Percentiles rank a stretch among this genome's conserved stretches.
Evolutionary conservation across 2,113 vertebrate genomes (phyloP).

Genomic region (Antennarius striatus): DNA sequence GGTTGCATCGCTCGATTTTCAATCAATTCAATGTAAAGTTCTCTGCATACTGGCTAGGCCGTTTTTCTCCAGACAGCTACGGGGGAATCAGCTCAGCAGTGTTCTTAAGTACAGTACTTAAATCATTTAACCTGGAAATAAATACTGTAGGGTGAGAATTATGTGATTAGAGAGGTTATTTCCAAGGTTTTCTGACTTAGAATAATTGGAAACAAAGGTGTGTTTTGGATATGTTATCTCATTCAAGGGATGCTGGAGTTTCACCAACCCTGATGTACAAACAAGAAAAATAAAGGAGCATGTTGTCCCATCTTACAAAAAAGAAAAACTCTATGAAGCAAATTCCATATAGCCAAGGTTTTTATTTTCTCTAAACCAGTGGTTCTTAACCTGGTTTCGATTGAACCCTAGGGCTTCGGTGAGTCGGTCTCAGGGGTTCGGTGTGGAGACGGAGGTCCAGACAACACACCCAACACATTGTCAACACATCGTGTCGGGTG

Average conservation of each 20-base stretch:
- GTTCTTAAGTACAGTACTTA: constrained; percentile 1
- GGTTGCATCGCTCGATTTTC: constrained; percentile 43
- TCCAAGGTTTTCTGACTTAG: background rate
- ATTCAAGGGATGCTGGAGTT: background rate
- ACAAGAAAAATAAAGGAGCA: too few species aligned
- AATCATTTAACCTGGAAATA: constrained; percentile 5
- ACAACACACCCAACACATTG: too few species aligned
- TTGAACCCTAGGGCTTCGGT: too few species aligned
- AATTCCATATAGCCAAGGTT: too few species aligned
- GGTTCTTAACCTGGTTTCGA: too few species aligned
- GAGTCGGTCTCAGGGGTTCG: too few species aligned
- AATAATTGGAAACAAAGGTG: background rate
- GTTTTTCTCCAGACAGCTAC: constrained; percentile 3
- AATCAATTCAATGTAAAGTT: constrained; percentile 41
- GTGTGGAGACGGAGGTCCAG: too few species aligned
- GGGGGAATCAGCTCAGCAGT: constrained; percentile 1
- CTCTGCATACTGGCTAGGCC: background rate
- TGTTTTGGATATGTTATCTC: constrained; percentile 1
- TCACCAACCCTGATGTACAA: too few species aligned
- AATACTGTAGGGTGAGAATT: constrained; percentile 1
- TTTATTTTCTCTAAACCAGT: too few species aligned
- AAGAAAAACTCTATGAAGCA: too few species aligned
- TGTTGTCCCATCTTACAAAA: too few species aligned
- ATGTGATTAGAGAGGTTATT: background rate
- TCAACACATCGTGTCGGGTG: too few species aligned